Base-by-base conservation (phyloP, 2,888 invertebrate species). In the Diarsia mendica region DNA sequence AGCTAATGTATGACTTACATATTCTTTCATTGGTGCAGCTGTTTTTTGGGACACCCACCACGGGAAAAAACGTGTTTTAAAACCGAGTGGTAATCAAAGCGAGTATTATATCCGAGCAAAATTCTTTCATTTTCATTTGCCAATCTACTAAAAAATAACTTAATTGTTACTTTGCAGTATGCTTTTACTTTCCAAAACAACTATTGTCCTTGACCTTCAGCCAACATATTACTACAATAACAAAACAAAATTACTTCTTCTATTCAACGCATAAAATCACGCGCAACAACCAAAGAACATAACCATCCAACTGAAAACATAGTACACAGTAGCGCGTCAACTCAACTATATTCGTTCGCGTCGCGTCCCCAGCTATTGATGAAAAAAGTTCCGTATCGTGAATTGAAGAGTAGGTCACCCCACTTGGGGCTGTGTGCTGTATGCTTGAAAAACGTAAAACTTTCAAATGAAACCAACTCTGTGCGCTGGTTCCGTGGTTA, bases 381-480 rank as follows among this genome's bases (percentile, higher is more conserved):
- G 85, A 85, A 85, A 85, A 85, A 85, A 85, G 78, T 85, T 85
- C 64, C 64, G 65, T 80, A 85, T 85, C 83, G 61, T 60, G 84
- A 80, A 83, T 80, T 80, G 76, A 78, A 85, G 77, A 85, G 84
- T 85, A 80, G 85, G 85, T 85, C 85, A 80, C 71, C 46, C 70
- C 85, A 72, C 87, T 80, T 71, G 85, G 84, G 86, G 72, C 28
- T 76, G 74, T 80, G 66, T 83, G 75, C 75, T 82, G 77, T 80
- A 51, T 76, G 84, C 77, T 87, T 78, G 72, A 76, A 74, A 83
- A 75, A 72, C 71, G 76, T 68, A 65, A 79, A 85, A 85, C 87
- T 85, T 85, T 85, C 83, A 85, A 87, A 87, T 85, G 84, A 85
- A 82, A 85, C 82, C 70, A 75, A 80, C 73, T 79, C 70, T 60